Percentiles rank a stretch among this genome's conserved stretches.
Evolutionary conservation across 1,140 invertebrate genomes (phyloP).

Genomic region (Leptinotarsa undecemlineata): DNA sequence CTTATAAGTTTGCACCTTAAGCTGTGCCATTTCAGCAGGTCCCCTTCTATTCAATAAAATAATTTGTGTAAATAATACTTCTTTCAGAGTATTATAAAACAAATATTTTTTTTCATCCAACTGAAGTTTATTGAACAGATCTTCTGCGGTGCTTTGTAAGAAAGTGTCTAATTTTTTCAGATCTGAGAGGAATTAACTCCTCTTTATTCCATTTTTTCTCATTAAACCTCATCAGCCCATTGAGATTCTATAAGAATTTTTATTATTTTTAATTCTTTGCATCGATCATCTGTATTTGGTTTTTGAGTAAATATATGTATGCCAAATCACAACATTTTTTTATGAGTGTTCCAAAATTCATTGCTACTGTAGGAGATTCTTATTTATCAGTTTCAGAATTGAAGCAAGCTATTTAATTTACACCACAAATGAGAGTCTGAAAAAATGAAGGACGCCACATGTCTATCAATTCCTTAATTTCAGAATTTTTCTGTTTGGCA

Average conservation of each 20-base stretch:
- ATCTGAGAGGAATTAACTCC: conserved; percentile 15
- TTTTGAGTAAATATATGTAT: conserved; percentile 16
- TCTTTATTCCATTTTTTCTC: conserved; percentile 36
- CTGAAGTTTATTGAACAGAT: conserved; percentile 9
- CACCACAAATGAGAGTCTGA: no score
- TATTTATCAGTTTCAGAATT: no score
- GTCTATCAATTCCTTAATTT: no score
- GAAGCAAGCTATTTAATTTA: no score
- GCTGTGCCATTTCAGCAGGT: not conserved
- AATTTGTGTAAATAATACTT: conserved; percentile 31
- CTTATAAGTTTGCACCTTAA: no score
- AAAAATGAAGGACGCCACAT: no score
- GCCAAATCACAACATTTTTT: not conserved
- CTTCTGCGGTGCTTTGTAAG: not conserved
- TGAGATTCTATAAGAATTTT: conserved; percentile 31
- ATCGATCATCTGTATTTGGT: not conserved
- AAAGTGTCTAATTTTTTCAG: not conserved
- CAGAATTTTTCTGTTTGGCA: not conserved
- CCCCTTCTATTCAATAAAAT: conserved; percentile 28
- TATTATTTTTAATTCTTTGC: conserved; percentile 32
- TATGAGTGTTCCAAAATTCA: no score
- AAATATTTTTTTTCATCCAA: conserved; percentile 13
- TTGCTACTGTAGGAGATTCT: no score
- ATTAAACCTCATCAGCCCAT: conserved; percentile 31
- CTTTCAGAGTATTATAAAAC: conserved; percentile 30